A percentile compares a stretch with the other conserved stretches of the same genome.
phyloP scores from a whole-genome alignment of 2,797 vertebrate genomes.

The Poecilia picta region DNA sequence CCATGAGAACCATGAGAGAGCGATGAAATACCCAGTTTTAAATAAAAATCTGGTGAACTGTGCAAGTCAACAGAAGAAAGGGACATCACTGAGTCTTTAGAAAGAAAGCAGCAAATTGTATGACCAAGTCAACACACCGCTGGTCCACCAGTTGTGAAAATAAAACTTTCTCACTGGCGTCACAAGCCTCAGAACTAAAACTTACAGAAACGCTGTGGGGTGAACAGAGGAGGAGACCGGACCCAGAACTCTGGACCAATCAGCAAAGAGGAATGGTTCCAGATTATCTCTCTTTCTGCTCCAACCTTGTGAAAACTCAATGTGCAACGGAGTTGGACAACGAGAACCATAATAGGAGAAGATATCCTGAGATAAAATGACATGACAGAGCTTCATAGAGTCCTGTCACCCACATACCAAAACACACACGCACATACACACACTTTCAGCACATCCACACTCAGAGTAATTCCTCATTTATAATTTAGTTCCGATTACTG shows the following conservation, averaged over 20 bases:
- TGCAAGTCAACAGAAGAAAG: neutral
- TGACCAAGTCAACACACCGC: neutral
- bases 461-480: slow-evolving; percentile 11
- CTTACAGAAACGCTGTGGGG: neutral
- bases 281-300: neutral
- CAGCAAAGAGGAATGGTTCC: neutral
- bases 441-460: slow-evolving; percentile 19
- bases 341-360: neutral
- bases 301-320: no score
- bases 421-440: neutral
- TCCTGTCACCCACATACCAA: slow-evolving; percentile 6
- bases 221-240: neutral
- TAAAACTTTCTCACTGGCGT: no score
- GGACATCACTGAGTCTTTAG: neutral
- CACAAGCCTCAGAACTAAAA: no score
- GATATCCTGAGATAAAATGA: no score
- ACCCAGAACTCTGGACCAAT: neutral
- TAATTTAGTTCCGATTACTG: slow-evolving; percentile 42
- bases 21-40: neutral
- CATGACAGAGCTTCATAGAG: slow-evolving; percentile 20
- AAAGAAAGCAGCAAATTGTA: neutral
- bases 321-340: no score
- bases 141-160: no score
- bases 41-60: neutral
- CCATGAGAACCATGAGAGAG: neutral